Base-by-base conservation (phyloP, 2,797 vertebrate genomes). In the Microctenopoma lineatum region DNA sequence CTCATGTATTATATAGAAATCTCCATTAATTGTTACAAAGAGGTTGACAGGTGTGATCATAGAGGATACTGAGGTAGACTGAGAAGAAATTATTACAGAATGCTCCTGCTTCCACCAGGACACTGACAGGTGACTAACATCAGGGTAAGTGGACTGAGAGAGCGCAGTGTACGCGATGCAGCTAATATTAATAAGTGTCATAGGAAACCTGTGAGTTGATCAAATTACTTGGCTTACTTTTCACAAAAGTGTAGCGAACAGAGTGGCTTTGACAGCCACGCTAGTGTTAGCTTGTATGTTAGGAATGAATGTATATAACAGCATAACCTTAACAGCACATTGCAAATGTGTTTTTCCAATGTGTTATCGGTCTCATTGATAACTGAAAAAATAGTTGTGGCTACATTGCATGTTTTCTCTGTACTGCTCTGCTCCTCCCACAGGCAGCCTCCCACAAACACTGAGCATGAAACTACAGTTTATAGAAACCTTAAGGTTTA, bases 1-100 rank as follows among this genome's bases (percentile, higher is more conserved):
- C 29, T 32, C 5, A 32, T 32, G 29, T 32, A 32, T 32, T 32
- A 32, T 32, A 32, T 6, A 32, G 29, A 5, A 32, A 32, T 32
- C 4, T 32, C 29, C 0, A 6, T 32, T 60, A 47, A 67, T 47
- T 41, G 55, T 15, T 71, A 5, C 8, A 50, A 21, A 57, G 12
- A 44, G 36, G 2, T 32, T 15, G 61, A 44, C 16, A 38, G 12
- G 45, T 54, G 5, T 61, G 32, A 58, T n/a, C 53, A 45, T 13
- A 25, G 34, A 60, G 10, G 36, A 60, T 42, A 25, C 15, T 79
- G 77, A 84, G 83, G 80, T 83, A 85, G 83, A 70, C 29, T 2
- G 12, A 57, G 27, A 44, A 44, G 38, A 69, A 27, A 67, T 36
- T 8, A 14, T 29, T 16, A 52, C 48, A 63, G 48, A 64, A 42